Evolutionary conservation across 2,888 invertebrate species (phyloP).

Genomic region (Chaetoderma sp.): DNA sequence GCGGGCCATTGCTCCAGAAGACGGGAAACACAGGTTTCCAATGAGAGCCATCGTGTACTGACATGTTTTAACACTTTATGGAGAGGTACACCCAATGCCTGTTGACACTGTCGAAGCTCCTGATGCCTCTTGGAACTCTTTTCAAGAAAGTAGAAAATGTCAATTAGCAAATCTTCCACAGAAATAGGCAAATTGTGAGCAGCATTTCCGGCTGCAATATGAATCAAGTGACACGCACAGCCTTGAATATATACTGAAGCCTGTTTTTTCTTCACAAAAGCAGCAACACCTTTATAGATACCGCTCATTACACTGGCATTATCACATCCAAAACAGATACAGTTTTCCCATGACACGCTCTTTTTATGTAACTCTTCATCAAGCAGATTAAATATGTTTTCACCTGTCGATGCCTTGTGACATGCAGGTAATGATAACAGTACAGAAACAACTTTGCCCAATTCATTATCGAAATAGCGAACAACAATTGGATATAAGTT

Average conservation of each 20-base stretch:
- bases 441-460: not conserved
- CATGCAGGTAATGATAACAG: not conserved
- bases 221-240: slow-evolving; percentile 31
- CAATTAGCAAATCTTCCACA: slow-evolving; percentile 14
- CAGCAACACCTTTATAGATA: slow-evolving; percentile 27
- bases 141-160: slow-evolving; percentile 11
- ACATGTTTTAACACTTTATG: slow-evolving; percentile 26
- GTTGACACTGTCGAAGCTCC: slow-evolving; percentile 15
- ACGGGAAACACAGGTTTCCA: slow-evolving; percentile 12
- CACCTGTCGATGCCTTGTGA: slow-evolving; percentile 1
- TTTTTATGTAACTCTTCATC: not conserved
- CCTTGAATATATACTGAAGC: slow-evolving; percentile 24
- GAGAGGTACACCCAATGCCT: slow-evolving; percentile 7
- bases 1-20: slow-evolving; percentile 31
- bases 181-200: slow-evolving; percentile 12
- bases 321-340: slow-evolving; percentile 34
- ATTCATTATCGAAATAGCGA: no score
- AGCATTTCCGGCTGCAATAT: slow-evolving; percentile 33
- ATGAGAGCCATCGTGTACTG: slow-evolving; percentile 24
- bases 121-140: slow-evolving; percentile 13
- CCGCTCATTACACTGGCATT: slow-evolving; percentile 38
- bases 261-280: slow-evolving; percentile 27
- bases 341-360: slow-evolving; percentile 25
- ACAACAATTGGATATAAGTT: slow-evolving; percentile 22
- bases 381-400: slow-evolving; percentile 8